A percentile compares a stretch with the other conserved stretches of the same genome.
Conservation (phyloP, 1,140 invertebrate genomes). For the Drosophila murphyi region DNA sequence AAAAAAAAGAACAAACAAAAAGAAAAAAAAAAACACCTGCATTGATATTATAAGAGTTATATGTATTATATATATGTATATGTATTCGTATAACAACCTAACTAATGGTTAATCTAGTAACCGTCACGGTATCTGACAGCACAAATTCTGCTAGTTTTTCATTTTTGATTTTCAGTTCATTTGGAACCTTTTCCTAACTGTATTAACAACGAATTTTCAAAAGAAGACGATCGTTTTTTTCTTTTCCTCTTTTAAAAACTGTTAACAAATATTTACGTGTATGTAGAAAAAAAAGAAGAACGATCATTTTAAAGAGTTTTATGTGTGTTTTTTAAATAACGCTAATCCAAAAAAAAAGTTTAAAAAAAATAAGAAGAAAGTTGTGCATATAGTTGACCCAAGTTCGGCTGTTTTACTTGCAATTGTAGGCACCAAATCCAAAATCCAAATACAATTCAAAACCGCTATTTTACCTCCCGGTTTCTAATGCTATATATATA, state of each 20-base stretch:
- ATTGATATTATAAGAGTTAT: slow-evolving; percentile 30
- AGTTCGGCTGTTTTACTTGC: not conserved
- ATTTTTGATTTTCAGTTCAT: not conserved
- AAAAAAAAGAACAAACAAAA: not conserved
- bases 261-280: slow-evolving; percentile 41
- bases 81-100: slow-evolving; percentile 15
- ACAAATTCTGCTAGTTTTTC: slow-evolving; percentile 2
- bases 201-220: slow-evolving; percentile 52
- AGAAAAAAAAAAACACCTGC: slow-evolving; percentile 9
- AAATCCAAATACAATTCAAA: not conserved
- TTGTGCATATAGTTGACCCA: slow-evolving; percentile 13
- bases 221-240: slow-evolving; percentile 1
- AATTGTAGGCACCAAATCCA: slow-evolving; percentile 12
- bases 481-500: too few relatives aligned
- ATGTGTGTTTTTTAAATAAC: slow-evolving; percentile 31
- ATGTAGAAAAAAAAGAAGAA: slow-evolving; percentile 34
- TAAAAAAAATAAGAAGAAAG: slow-evolving; percentile 6
- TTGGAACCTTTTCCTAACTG: slow-evolving; percentile 16
- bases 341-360: slow-evolving; percentile 37
- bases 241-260: slow-evolving; percentile 3
- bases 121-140: slow-evolving; percentile 21
- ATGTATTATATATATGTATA: slow-evolving; percentile 18
- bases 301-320: slow-evolving; percentile 18
- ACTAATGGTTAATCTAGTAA: slow-evolving; percentile 38
- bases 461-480: slow-evolving; percentile 56